Conservation (phyloP, 30 jellyfish, hydroid and myxozoan genomes). For the Pelagia noctiluca region DNA sequence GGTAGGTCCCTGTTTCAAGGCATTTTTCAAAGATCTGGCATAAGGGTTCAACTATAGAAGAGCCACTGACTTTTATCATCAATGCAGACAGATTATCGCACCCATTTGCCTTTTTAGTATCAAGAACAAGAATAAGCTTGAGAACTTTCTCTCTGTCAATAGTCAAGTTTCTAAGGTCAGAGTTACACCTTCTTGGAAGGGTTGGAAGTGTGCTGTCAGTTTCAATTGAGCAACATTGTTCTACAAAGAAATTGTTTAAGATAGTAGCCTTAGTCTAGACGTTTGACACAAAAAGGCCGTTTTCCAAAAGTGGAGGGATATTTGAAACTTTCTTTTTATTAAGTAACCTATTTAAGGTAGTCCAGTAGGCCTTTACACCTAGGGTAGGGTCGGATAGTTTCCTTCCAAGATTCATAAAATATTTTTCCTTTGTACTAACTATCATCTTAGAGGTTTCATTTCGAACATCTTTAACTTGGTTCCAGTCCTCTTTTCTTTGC, state of each 20-base stretch:
- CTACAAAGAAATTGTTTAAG: background rate
- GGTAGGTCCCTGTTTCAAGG: conserved; percentile 32
- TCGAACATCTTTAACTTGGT: too few relatives aligned
- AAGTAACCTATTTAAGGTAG: too few relatives aligned
- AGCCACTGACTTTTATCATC: conserved; percentile 19
- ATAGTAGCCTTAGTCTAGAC: background rate
- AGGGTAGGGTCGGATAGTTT: too few relatives aligned
- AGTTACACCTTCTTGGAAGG: conserved; percentile 17
- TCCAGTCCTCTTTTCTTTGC: too few relatives aligned
- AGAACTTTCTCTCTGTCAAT: conserved; percentile 23
- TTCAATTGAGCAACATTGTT: background rate
- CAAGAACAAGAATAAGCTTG: conserved; percentile 25
- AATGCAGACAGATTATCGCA: conserved; percentile 26
- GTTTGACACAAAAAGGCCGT: background rate
- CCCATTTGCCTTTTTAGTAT: conserved; percentile 40
- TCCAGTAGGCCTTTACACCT: too few relatives aligned
- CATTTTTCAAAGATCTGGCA: conserved; percentile 18
- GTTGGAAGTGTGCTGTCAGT: conserved; percentile 45
- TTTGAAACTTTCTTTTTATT: too few relatives aligned
- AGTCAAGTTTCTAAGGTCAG: conserved; percentile 6
- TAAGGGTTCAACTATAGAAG: conserved; percentile 47
- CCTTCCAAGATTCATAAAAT: too few relatives aligned
- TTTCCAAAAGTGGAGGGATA: too few relatives aligned
- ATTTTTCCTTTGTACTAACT: too few relatives aligned
- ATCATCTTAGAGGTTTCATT: too few relatives aligned